These are phyloP conservation scores for Phragmatobia fuliginosa DNA, from an alignment of 2,888 invertebrate species.

Conservation along the genomic window DNA sequence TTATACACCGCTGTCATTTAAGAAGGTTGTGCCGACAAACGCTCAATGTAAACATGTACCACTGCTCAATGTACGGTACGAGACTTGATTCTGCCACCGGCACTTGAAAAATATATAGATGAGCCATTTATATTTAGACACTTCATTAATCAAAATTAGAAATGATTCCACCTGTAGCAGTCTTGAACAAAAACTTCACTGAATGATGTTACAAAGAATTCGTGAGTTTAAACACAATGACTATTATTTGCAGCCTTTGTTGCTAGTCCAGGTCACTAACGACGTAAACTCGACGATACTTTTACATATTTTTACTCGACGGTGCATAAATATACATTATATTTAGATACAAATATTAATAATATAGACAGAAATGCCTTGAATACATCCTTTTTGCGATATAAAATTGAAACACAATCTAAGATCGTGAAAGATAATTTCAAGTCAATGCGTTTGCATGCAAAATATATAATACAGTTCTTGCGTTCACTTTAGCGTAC, in stretches of 20 bases:
- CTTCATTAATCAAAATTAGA: conserved; percentile 51
- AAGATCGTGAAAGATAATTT: conserved; percentile 23
- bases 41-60: conserved; percentile 83
- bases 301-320: no score
- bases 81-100: conserved; percentile 58
- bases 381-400: conserved; percentile 24
- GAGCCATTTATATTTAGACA: conserved; percentile 55
- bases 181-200: conserved; percentile 16
- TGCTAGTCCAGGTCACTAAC: background rate
- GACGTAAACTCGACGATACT: background rate
- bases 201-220: background rate
- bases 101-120: conserved; percentile 59
- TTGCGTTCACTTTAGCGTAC: conserved; percentile 35
- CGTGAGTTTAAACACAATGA: background rate
- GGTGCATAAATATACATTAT: no score
- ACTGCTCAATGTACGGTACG: conserved; percentile 54
- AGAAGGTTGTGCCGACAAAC: conserved; percentile 81
- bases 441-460: conserved; percentile 4
- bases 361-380: conserved; percentile 29
- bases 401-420: conserved; percentile 27
- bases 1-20: conserved; percentile 82
- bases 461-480: conserved; percentile 27
- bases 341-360: background rate
- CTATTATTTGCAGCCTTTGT: background rate
- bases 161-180: conserved; percentile 31